These are phyloP conservation scores for Drosophila macrospina DNA, from an alignment of 2,888 invertebrate genomes.

Conservation along the genomic window DNA sequence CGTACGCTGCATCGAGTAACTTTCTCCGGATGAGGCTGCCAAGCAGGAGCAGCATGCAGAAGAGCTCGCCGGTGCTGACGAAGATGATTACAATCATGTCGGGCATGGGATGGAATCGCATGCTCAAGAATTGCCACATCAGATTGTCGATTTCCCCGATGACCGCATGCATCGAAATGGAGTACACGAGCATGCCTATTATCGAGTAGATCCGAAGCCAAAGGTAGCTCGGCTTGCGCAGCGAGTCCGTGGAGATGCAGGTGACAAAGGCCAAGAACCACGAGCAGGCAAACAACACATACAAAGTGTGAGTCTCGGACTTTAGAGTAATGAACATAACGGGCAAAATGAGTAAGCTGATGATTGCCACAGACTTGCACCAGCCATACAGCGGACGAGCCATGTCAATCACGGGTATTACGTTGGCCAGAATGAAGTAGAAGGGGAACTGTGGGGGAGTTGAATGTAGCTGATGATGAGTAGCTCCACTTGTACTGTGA, in stretches of 20 bases:
- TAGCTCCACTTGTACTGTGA: no score
- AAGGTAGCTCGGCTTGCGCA: slow-evolving; percentile 28
- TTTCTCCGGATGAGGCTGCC: slow-evolving; percentile 6
- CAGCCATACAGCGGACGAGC: slow-evolving; percentile 42
- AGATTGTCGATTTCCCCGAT: slow-evolving; percentile 41
- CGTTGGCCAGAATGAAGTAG: slow-evolving; percentile 48
- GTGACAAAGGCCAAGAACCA: slow-evolving; percentile 28
- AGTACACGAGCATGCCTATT: slow-evolving; percentile 25
- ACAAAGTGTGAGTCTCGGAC: not conserved
- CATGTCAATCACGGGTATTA: slow-evolving; percentile 46
- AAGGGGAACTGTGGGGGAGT: slow-evolving; percentile 32
- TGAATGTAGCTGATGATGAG: no score
- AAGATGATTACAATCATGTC: slow-evolving; percentile 37
- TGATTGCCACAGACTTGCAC: slow-evolving; percentile 42
- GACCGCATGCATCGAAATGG: slow-evolving; percentile 12
- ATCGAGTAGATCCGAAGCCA: slow-evolving; percentile 5
- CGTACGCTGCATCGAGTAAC: slow-evolving; percentile 40
- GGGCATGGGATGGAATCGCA: slow-evolving; percentile 16
- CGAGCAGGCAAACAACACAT: not conserved
- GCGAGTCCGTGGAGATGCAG: slow-evolving; percentile 29
- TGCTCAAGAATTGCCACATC: slow-evolving; percentile 51
- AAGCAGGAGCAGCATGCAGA: slow-evolving; percentile 25
- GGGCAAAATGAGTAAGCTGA: slow-evolving; percentile 35
- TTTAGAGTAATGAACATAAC: slow-evolving; percentile 11
- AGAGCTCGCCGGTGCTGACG: slow-evolving; percentile 27